These are phyloP conservation scores for Nesospiza acunhae DNA, from an alignment of 2,113 vertebrate genomes.

Conservation along the genomic window DNA sequence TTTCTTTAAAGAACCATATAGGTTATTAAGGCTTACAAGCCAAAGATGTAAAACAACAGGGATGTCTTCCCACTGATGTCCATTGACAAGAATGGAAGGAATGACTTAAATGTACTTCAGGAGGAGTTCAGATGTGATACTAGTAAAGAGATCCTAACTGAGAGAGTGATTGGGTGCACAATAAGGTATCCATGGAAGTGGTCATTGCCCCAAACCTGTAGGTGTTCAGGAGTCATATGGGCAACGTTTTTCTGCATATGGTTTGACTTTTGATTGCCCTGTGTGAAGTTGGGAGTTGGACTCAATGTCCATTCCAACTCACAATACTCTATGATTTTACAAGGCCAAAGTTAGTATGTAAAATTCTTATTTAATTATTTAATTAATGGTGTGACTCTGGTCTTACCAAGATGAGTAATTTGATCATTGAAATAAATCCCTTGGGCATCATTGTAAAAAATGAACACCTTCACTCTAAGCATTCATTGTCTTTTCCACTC, in stretches of 20 bases:
- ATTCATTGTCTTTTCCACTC: neutral
- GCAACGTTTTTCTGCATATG: fast-evolving
- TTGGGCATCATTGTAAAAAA: neutral
- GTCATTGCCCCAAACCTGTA: neutral
- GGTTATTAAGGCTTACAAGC: neutral
- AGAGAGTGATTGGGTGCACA: neutral
- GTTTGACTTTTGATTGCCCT: neutral
- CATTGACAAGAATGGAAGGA: neutral
- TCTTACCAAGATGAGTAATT: neutral
- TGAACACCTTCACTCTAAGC: fast-evolving
- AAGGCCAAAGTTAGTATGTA: neutral
- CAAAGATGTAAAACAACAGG: neutral
- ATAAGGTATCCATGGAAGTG: neutral
- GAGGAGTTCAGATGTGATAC: neutral
- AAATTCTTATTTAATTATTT: neutral
- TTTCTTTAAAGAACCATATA: neutral
- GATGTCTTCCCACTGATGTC: neutral
- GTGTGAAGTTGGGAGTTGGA: neutral
- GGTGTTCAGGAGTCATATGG: neutral
- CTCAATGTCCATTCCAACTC: neutral
- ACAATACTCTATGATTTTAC: neutral
- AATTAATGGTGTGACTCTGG: neutral
- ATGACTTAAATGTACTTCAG: neutral
- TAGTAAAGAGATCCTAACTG: neutral
- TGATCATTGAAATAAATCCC: neutral